A percentile compares a stretch with the other conserved stretches of the same genome.
phyloP scores from a whole-genome alignment of 2,113 vertebrate genomes.

The Rhizomys pruinosus region DNA sequence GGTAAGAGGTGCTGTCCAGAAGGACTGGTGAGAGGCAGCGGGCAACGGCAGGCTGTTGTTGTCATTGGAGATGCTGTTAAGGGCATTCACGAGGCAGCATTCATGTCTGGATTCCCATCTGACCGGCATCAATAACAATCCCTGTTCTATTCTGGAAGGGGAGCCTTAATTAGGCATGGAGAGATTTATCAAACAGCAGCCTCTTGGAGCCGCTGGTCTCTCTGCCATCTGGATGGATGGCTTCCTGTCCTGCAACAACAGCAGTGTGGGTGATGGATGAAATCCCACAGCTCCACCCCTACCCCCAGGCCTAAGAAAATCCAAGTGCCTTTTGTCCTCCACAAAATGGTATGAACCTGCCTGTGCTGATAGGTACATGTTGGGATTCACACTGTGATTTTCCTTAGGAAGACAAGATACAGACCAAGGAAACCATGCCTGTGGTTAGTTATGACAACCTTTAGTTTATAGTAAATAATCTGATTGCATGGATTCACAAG shows the following conservation, averaged over 20 bases:
- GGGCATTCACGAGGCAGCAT: not conserved
- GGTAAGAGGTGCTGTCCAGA: not conserved
- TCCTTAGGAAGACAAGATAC: not conserved
- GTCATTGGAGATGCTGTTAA: not conserved
- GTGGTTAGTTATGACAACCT: not conserved
- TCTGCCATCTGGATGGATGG: conserved; percentile 79
- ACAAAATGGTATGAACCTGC: not conserved
- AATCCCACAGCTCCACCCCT: not conserved
- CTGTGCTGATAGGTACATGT: not conserved
- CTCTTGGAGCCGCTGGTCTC: conserved; percentile 49
- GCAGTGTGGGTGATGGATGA: not conserved
- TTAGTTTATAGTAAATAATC: not conserved
- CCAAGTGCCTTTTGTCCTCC: not conserved
- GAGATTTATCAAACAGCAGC: conserved; percentile 79
- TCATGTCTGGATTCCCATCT: conserved; percentile 62
- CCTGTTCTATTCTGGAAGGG: conserved; percentile 66
- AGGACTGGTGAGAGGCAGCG: not conserved
- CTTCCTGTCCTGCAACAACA: not conserved
- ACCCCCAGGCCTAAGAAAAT: not conserved
- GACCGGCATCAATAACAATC: conserved; percentile 14
- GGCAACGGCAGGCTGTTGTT: not conserved
- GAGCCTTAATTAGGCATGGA: conserved; percentile 79
- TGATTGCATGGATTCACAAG: not conserved
- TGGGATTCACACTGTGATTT: not conserved
- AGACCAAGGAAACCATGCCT: not conserved